Evolutionary conservation across 2,888 invertebrate genomes (phyloP), one percentile per base, ranked within the genome.

Genomic region (Smittia aterrima): DNA sequence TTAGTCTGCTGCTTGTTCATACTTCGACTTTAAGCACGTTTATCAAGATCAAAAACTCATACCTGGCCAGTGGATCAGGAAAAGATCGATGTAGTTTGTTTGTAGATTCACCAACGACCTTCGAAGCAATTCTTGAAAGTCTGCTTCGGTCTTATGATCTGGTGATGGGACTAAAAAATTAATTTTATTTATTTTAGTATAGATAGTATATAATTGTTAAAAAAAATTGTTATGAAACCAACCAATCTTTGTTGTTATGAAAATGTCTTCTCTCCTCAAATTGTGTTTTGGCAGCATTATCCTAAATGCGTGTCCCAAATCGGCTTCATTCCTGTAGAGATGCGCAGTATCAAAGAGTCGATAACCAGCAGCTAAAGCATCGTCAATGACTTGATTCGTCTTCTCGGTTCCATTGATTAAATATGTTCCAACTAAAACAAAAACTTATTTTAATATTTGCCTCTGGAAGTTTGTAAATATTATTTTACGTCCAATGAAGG

Each of bases 21-120:
- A n/a, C n/a, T n/a, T n/a, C n/a, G 47, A 47, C 47, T 11, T 47
- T 47, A 11, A 16, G 32, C n/a, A n/a, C n/a, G 32, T 32, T 32
- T 32, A 32, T 32, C 83, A 3, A 91, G 91, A 7, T 4, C 47
- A 16, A 16, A 47, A 16, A 13, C 2, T 18, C 58, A 18, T 22
- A 58, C 58, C 92, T 41, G 94, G 94, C 89, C 92, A 94, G 80
- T 95, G 93, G 75, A 95, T 90, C 70, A 95, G 83, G 79, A 89
- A 92, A 41, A 95, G 82, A 82, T 95, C 94, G 1, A 93, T 82
- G 79, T 92, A 92, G 6, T 86, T 85, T 32, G 87, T 82, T 41
- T 87, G 85, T 20, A 95, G 82, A 75, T 88, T 86, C 4, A 82
- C 78, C n/a, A 93, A 79, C 0, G 92, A 91, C 70, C 82, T 82